A percentile compares a stretch with the other conserved stretches of the same genome.
Conservation (phyloP, 2,113 vertebrate genomes). For the Opisthocomus hoazin region DNA sequence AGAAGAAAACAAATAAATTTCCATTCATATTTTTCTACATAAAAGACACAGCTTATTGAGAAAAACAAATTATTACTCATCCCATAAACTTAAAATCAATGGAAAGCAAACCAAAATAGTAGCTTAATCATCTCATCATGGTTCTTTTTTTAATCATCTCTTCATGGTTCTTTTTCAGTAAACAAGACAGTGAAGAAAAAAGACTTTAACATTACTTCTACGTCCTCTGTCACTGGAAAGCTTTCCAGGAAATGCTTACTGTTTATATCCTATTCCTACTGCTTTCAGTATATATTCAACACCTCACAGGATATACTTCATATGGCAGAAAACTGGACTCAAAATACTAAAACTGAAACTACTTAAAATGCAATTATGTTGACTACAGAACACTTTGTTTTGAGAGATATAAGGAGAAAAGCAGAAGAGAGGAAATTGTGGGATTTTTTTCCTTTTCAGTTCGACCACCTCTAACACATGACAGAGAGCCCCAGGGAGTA, state of each 20-base stretch:
- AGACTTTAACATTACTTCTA: not conserved
- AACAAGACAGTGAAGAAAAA: not conserved
- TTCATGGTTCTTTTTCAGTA: not conserved
- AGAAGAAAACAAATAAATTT: not conserved
- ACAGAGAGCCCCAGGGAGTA: not conserved
- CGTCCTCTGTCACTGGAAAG: not conserved
- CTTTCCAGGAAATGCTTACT: not conserved
- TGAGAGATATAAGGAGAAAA: not conserved
- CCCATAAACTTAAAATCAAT: not conserved
- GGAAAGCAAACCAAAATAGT: not conserved
- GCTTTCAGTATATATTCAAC: not conserved
- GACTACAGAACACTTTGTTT: not conserved
- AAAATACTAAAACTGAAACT: not conserved
- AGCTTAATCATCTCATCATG: not conserved
- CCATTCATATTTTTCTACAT: not conserved
- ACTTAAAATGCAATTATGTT: not conserved
- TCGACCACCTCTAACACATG: not conserved
- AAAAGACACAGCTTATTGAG: not conserved
- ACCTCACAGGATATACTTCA: not conserved
- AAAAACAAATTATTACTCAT: not conserved
- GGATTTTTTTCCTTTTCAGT: not conserved
- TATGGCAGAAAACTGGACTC: not conserved
- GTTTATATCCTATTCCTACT: not conserved
- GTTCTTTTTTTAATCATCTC: too few species aligned
- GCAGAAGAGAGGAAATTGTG: not conserved